A percentile compares a stretch with the other conserved stretches of the same genome.
phyloP scores from a whole-genome alignment of 1,140 invertebrate species.

The Steinernema feltiae region DNA sequence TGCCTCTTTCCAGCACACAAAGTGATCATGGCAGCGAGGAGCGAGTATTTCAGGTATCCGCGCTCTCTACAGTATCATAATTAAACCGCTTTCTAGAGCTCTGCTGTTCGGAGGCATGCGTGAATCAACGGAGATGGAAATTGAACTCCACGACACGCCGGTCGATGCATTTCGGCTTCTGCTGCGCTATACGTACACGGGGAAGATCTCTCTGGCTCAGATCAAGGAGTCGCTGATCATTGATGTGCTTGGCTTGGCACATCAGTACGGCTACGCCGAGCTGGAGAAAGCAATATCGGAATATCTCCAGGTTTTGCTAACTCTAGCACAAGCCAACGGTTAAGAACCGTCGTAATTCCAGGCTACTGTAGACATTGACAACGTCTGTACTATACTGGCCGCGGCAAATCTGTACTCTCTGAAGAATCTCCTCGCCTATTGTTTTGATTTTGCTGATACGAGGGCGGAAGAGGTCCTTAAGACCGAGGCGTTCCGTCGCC shows the following conservation, averaged over 20 bases:
- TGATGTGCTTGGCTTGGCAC: constrained; percentile 78
- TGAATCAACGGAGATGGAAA: constrained; percentile 75
- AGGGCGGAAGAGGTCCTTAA: constrained; percentile 76
- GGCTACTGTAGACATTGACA: constrained; percentile 16
- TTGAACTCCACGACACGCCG: constrained; percentile 76
- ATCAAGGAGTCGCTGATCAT: constrained; percentile 72
- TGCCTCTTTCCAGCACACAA: constrained; percentile 77
- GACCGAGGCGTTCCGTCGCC: constrained; percentile 74
- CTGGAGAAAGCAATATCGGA: constrained; percentile 83
- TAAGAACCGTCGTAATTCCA: too few relatives aligned
- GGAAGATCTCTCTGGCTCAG: constrained; percentile 75
- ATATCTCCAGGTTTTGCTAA: constrained; percentile 80
- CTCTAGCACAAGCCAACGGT: too few relatives aligned
- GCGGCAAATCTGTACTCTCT: constrained; percentile 73
- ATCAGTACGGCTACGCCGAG: constrained; percentile 87
- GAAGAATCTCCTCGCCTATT: constrained; percentile 65
- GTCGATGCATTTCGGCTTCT: constrained; percentile 75
- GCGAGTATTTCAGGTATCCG: constrained; percentile 84
- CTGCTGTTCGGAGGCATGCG: constrained; percentile 83
- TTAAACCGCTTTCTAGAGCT: constrained; percentile 62
- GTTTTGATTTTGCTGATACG: constrained; percentile 73
- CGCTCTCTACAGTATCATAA: constrained; percentile 16
- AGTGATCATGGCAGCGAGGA: constrained; percentile 81
- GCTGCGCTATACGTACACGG: constrained; percentile 81
- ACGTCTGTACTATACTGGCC: constrained; percentile 70